Base-by-base conservation (phyloP, 2,888 invertebrate species). In the Chesias legatella region DNA sequence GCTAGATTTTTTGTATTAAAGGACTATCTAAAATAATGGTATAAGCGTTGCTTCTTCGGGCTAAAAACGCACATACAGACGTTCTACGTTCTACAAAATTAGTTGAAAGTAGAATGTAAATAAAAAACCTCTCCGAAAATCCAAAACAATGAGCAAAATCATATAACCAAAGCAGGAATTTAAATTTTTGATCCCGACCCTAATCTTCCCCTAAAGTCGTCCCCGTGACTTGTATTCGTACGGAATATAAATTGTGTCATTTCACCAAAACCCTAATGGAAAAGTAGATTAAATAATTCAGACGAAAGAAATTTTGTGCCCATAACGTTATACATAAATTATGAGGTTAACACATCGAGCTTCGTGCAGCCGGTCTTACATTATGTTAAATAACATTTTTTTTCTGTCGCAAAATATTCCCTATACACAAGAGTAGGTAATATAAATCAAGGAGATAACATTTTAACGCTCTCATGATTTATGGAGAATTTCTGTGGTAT, bases 221-320 rank as follows among this genome's bases (percentile, higher is more conserved):
- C 76, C 71, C 69, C 68, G 67, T 57, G 74, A 70, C 64, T 67
- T 67, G 60, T 60, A 60, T 58, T 60, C 73, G 73, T 59, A 59
- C 67, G 72, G 85, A 84, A 85, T 85, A 84, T 78, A 86, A 83
- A 85, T 82, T 74, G 80, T 80, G 80, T 81, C 81, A 79, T 84
- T 82, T 76, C 64, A 68, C 65, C 64, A 71, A 79, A 83, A 78
- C 79, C 79, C 75, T 85, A 85, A 86, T 86, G 85, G 85, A 85
- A 85, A 83, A 81, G 76, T 68, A 76, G 81, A 84, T 85, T 85
- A 82, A 84, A 85, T 86, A 83, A 84, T 85, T 81, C 83, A 84
- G 58, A 67, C 72, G 73, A 73, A 82, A 84, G 83, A 78, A 82
- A 83, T 83, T 83, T 82, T 79, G 77, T 77, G 73, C 67, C 77